Evolutionary conservation across 2,797 vertebrate genomes (phyloP).

Genomic region (Acrocephalus scirpaceus): DNA sequence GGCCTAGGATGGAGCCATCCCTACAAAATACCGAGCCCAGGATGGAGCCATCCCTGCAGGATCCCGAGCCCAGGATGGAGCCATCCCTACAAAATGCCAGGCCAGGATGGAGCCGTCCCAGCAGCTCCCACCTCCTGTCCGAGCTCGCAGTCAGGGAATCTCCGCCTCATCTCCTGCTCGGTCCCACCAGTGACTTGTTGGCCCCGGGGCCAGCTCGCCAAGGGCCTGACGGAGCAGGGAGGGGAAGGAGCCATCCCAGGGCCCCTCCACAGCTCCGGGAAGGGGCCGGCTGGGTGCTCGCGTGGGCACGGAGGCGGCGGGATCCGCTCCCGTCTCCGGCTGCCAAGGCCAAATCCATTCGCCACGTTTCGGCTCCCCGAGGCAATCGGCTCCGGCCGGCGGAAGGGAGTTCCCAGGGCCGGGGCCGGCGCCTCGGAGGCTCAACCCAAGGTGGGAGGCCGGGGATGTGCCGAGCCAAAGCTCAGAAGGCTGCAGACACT

Average conservation of each 20-base stretch:
- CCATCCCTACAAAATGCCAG: background rate
- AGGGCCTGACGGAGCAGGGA: background rate
- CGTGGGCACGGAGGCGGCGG: slow-evolving; percentile 7
- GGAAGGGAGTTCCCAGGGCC: slow-evolving; percentile 56
- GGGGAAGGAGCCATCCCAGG: background rate
- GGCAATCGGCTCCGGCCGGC: slow-evolving; percentile 38
- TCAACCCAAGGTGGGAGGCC: slow-evolving; percentile 59
- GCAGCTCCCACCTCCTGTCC: background rate
- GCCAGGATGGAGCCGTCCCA: background rate
- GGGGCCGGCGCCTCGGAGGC: slow-evolving; percentile 18
- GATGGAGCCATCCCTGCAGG: background rate
- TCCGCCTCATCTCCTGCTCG: background rate
- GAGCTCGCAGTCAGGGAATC: background rate
- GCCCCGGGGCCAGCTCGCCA: background rate
- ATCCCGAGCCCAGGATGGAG: background rate
- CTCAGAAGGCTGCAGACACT: slow-evolving; percentile 1
- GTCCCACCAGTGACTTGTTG: background rate
- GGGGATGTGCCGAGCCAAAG: slow-evolving; percentile 45
- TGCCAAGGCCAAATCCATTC: slow-evolving; percentile 67
- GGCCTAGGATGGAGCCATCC: too few species aligned
- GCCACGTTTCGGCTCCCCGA: slow-evolving; percentile 48
- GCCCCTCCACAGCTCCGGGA: background rate
- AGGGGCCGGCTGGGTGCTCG: background rate
- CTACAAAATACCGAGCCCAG: too few species aligned
- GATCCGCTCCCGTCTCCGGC: background rate